Evolutionary conservation across 1,140 invertebrate genomes (phyloP).

Genomic region (Penaeus indicus): DNA sequence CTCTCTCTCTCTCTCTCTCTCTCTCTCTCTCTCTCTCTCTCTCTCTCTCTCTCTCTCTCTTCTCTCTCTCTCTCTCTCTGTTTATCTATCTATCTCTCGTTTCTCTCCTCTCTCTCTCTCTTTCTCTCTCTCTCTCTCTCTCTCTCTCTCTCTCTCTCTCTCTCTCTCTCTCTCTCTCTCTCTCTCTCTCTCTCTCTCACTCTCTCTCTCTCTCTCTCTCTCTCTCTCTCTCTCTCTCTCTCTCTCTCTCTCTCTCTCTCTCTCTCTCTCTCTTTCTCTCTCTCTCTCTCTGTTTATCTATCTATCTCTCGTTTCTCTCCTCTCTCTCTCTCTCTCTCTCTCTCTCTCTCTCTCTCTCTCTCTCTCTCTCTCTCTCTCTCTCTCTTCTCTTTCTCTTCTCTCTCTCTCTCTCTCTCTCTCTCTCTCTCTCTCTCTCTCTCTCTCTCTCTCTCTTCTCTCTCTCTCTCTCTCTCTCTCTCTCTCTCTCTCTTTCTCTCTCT

Average conservation of each 20-base stretch:
- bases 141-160: slow-evolving; percentile 17
- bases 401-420: no score
- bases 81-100: not conserved
- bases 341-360: not conserved
- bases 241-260: no score
- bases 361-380: no score
- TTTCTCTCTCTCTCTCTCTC: slow-evolving; percentile 1
- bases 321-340: not conserved
- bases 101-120: not conserved
- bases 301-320: not conserved
- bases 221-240: not conserved
- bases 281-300: not conserved
- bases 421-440: no score
- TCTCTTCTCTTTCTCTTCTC: not conserved
- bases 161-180: not conserved
- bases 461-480: not conserved
- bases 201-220: not conserved
- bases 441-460: not conserved
- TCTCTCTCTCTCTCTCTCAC: not conserved
- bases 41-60: no score
- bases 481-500: not conserved
- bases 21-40: not conserved
- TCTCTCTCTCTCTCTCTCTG: not conserved
- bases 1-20: no score
- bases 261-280: not conserved